Evolutionary conservation across 2,797 vertebrate species (phyloP).

Genomic region (Esox masquinongy): DNA sequence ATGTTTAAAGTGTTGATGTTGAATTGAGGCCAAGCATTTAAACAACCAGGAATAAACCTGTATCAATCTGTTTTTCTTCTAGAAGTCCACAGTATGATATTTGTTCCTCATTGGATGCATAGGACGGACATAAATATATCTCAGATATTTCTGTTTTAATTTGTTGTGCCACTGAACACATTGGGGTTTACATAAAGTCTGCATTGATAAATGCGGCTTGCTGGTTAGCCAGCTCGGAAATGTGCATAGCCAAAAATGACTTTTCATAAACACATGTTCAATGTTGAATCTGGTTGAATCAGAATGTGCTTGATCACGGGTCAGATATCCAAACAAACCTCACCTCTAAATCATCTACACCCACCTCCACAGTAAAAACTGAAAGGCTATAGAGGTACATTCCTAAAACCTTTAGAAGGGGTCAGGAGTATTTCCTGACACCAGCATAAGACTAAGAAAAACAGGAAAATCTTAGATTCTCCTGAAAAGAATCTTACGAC

Average conservation of each 20-base stretch:
- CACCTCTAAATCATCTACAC: conserved; percentile 11
- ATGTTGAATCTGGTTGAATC: conserved; percentile 42
- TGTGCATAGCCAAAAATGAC: conserved; percentile 39
- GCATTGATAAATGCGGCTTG: conserved; percentile 34
- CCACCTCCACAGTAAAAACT: conserved; percentile 20
- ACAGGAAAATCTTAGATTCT: neutral
- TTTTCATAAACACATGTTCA: conserved; percentile 45
- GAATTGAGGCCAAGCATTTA: conserved; percentile 14
- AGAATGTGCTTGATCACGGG: conserved; percentile 39
- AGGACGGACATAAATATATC: conserved; percentile 22
- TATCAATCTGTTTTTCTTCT: conserved; percentile 2
- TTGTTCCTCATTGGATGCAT: neutral
- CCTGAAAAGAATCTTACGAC: no score
- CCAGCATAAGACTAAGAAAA: neutral
- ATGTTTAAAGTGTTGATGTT: conserved; percentile 24
- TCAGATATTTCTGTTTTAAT: conserved; percentile 3
- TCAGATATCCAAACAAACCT: conserved; percentile 21
- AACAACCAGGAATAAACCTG: conserved; percentile 16
- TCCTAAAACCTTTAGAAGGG: conserved; percentile 7
- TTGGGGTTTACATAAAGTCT: conserved; percentile 19
- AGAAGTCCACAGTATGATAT: conserved; percentile 1
- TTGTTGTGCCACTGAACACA: conserved; percentile 17
- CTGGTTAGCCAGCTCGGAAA: conserved; percentile 25
- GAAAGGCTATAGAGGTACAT: conserved; percentile 20
- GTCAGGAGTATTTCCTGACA: neutral